Evolutionary conservation across 2,113 vertebrate species (phyloP).

Genomic region (Orycteropus afer): DNA sequence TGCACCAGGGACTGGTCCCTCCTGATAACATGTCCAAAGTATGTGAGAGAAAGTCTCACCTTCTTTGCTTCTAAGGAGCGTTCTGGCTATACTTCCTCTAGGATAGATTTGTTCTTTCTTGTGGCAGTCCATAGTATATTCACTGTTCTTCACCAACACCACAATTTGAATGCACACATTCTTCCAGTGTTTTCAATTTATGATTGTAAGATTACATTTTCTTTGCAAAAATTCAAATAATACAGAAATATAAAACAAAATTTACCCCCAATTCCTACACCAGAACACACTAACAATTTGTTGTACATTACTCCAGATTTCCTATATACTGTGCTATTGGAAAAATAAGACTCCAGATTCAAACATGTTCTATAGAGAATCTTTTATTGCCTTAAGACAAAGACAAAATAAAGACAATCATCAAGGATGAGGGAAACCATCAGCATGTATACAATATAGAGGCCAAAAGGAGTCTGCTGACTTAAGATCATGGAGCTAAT

Average conservation of each 20-base stretch:
- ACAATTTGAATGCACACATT: too few relatives aligned
- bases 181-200: not conserved
- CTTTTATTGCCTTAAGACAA: too few relatives aligned
- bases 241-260: not conserved
- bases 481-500: too few relatives aligned
- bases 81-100: not conserved
- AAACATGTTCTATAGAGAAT: too few relatives aligned
- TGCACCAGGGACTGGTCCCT: not conserved
- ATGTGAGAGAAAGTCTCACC: not conserved
- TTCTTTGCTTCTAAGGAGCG: not conserved
- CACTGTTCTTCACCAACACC: too few relatives aligned
- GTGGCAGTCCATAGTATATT: too few relatives aligned
- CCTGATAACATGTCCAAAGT: not conserved
- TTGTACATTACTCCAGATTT: not conserved
- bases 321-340: not conserved
- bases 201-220: not conserved
- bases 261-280: not conserved
- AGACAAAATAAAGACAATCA: too few relatives aligned
- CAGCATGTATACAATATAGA: too few relatives aligned
- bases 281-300: not conserved
- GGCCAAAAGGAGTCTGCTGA: too few relatives aligned
- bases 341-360: too few relatives aligned
- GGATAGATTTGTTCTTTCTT: too few relatives aligned
- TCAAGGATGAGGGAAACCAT: too few relatives aligned
- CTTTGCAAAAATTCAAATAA: slow-evolving; percentile 12